Evolutionary conservation across 2,888 invertebrate genomes (phyloP), one percentile per base, ranked within the genome.

Genomic region (Ophion costatus): DNA sequence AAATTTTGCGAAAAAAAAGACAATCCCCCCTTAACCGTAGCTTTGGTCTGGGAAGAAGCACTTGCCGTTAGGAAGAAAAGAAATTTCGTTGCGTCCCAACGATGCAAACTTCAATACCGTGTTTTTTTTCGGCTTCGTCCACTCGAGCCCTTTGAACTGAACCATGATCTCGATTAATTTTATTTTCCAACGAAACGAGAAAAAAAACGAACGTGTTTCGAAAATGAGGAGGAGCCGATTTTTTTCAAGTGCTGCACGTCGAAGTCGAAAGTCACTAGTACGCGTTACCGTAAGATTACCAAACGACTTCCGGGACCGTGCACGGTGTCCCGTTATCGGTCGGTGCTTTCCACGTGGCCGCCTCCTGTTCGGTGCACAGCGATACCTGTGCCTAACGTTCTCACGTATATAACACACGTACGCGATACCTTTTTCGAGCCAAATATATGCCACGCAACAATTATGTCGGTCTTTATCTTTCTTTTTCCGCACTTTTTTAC

Each of bases 251-350:
- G 24, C 24, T 14, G 24, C 3, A 24, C 51, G 20, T 22, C 17
- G 38, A 42, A 64, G 56, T 24, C 38, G 38, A 64, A n/a, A 59
- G 29, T n/a, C 20, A 33, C 22, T 7, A 56, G 45, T 45, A 71
- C 63, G 69, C 45, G 45, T 45, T 45, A 61, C 22, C 42, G 56
- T 71, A 64, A 64, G 57, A 73, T 63, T 56, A 63, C 73, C 78
- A 56, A 77, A 78, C 77, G 64, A 84, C 81, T 84, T 84, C 84
- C 84, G 84, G 84, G 84, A 82, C 81, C 69, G 81, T 76, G 74
- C 77, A 42, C 67, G 77, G 81, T 84, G 64, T 84, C 77, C 84
- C 84, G 84, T 84, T 84, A 84, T 81, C 74, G 73, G 77, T 75
- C 81, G 84, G 74, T 78, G 84, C 81, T 81, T 64, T 81, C 73